Conservation (phyloP, 2,797 vertebrate species). For the Alfaro cultratus region DNA sequence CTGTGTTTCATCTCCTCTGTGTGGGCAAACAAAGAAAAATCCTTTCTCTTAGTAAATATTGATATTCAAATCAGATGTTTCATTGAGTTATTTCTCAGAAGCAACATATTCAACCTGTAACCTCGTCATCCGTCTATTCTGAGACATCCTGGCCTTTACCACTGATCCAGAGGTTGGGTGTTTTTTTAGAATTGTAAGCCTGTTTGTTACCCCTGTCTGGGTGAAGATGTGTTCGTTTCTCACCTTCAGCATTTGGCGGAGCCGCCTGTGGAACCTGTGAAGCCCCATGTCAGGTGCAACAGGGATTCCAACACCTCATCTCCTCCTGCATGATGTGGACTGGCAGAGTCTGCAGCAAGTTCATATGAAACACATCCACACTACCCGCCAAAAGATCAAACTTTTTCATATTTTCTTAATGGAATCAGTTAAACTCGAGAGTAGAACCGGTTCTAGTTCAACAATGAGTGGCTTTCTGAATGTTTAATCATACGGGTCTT, state of each 20-base stretch:
- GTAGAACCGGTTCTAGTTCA: too few species aligned
- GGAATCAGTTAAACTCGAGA: too few species aligned
- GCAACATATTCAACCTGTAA: background rate
- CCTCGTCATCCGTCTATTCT: conserved; percentile 2
- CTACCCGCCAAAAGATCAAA: too few species aligned
- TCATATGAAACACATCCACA: too few species aligned
- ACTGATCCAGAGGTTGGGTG: background rate
- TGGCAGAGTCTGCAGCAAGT: background rate
- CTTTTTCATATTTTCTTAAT: too few species aligned
- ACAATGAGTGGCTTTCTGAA: too few species aligned
- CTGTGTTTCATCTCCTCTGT: background rate
- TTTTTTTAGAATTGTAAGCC: background rate
- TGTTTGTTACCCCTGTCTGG: conserved; percentile 6
- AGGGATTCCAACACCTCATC: conserved; percentile 23
- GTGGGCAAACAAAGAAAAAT: background rate
- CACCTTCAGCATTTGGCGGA: conserved; percentile 6
- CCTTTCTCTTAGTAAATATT: background rate
- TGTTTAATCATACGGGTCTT: too few species aligned
- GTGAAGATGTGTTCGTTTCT: conserved; percentile 18
- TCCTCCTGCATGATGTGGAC: conserved; percentile 8
- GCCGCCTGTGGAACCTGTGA: conserved; percentile 20
- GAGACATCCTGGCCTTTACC: background rate
- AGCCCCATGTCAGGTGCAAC: conserved; percentile 17
- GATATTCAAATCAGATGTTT: background rate
- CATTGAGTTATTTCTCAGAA: background rate